Conservation (phyloP, 2,888 invertebrate species). For the Malacosoma neustria region DNA sequence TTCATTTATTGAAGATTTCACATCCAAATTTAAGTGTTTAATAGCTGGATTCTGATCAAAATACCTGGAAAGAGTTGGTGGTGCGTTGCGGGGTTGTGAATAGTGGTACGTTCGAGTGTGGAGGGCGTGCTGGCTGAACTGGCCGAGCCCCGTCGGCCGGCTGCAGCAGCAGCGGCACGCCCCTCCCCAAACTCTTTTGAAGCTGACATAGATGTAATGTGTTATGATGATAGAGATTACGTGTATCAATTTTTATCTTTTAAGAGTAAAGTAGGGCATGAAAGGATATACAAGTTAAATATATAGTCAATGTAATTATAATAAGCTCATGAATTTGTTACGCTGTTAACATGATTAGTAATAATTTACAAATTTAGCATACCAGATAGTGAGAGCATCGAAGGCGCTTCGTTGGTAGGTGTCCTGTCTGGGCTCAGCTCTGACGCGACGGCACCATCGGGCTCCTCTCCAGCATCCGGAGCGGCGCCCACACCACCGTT, state of each 20-base stretch:
- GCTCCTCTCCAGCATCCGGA: slow-evolving; percentile 45
- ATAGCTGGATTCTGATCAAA: too few relatives aligned
- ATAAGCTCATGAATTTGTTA: too few relatives aligned
- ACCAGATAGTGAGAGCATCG: slow-evolving; percentile 70
- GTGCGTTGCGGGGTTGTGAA: slow-evolving; percentile 58
- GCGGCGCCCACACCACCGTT: slow-evolving; percentile 63
- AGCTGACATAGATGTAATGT: too few relatives aligned
- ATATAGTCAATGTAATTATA: too few relatives aligned
- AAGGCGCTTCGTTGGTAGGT: slow-evolving; percentile 69
- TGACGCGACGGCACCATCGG: slow-evolving; percentile 56
- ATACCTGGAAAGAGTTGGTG: slow-evolving; percentile 32
- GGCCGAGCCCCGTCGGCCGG: slow-evolving; percentile 68
- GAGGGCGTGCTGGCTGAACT: slow-evolving; percentile 77
- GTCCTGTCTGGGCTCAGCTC: slow-evolving; percentile 70
- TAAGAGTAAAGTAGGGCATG: too few relatives aligned
- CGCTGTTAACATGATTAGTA: too few relatives aligned
- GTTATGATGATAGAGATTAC: too few relatives aligned
- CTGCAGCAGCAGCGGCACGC: slow-evolving; percentile 51
- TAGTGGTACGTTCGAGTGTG: slow-evolving; percentile 73
- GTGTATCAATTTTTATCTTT: too few relatives aligned
- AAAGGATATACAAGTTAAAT: too few relatives aligned
- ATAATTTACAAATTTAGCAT: too few relatives aligned
- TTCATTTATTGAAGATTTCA: too few relatives aligned
- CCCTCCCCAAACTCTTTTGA: slow-evolving; percentile 65
- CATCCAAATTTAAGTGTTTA: too few relatives aligned